These are phyloP conservation scores for Sprattus sprattus DNA, from an alignment of 2,113 vertebrate genomes.

Conservation along the genomic window DNA sequence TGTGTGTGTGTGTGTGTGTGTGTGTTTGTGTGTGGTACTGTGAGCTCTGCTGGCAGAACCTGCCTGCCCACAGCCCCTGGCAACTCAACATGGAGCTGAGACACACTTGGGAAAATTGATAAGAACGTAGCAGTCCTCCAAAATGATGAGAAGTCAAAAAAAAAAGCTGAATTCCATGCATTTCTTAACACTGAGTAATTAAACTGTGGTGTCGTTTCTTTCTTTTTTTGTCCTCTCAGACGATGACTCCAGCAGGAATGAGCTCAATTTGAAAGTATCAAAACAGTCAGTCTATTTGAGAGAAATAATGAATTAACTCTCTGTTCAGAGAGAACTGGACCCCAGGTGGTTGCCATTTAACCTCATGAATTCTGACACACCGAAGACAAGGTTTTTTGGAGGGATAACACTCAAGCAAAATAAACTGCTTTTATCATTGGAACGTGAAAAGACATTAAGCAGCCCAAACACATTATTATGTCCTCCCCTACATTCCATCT, in stretches of 20 bases:
- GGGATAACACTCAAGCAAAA: not conserved
- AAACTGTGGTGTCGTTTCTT: not conserved
- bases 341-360: not conserved
- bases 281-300: not conserved
- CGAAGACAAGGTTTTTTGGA: not conserved
- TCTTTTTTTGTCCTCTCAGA: not conserved
- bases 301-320: not conserved
- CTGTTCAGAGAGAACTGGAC: not conserved
- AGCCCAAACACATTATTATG: not conserved
- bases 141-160: conserved; percentile 1
- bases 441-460: not conserved
- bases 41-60: not conserved
- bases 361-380: not conserved
- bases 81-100: conserved; percentile 11
- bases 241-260: not conserved
- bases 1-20: no score
- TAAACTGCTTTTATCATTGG: not conserved
- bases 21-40: not conserved
- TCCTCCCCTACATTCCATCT: not conserved
- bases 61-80: not conserved
- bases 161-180: not conserved
- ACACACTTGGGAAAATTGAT: not conserved
- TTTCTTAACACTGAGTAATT: not conserved
- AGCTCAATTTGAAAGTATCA: not conserved
- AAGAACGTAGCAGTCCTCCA: not conserved